phyloP scores from a whole-genome alignment of 2,797 vertebrate genomes.

The Sebastes taczanowskii region DNA sequence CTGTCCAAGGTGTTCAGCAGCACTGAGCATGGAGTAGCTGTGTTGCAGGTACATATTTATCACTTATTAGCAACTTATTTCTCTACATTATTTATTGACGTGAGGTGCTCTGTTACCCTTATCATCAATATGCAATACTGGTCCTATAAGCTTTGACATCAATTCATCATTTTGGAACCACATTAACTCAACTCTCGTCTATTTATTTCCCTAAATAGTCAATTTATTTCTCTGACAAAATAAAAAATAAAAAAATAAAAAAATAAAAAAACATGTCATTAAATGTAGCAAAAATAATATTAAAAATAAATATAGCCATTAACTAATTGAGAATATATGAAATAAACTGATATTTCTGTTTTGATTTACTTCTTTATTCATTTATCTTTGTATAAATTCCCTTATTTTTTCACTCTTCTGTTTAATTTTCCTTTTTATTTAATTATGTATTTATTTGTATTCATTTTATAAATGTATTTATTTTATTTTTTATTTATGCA shows the following conservation, averaged over 20 bases:
- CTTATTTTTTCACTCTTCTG: not conserved
- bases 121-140: not conserved
- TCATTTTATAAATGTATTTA: too few species aligned
- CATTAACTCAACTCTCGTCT: not conserved
- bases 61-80: not conserved
- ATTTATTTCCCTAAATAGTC: not conserved
- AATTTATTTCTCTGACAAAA: too few species aligned
- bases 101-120: not conserved
- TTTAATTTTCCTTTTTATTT: not conserved
- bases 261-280: too few species aligned
- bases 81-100: too few species aligned
- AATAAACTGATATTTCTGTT: not conserved
- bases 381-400: too few species aligned
- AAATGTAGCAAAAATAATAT: too few species aligned
- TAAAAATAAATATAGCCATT: too few species aligned
- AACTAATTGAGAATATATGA: too few species aligned
- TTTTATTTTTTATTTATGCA: too few species aligned
- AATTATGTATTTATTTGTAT: too few species aligned
- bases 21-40: constrained; percentile 69
- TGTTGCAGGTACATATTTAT: constrained; percentile 75
- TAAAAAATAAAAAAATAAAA: too few species aligned
- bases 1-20: constrained; percentile 79
- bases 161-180: not conserved
- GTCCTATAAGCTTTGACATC: not conserved
- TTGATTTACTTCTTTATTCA: not conserved